A percentile compares a stretch with the other conserved stretches of the same genome.
phyloP scores from a whole-genome alignment of 1,140 invertebrate species.

The Chlorops oryzae region DNA sequence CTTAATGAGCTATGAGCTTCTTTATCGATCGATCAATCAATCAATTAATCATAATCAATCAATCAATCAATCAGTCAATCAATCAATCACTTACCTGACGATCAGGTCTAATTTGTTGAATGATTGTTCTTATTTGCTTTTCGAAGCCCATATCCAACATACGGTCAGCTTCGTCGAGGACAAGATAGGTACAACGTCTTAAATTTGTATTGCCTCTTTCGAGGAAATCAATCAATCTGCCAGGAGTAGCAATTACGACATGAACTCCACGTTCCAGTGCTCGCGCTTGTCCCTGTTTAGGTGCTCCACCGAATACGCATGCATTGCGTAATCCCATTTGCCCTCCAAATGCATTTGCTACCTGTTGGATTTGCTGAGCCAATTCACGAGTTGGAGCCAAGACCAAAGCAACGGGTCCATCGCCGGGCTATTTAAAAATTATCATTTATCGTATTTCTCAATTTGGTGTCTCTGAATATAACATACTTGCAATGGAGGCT shows the following conservation, averaged over 20 bases:
- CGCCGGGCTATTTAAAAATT: too few species aligned
- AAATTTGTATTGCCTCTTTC: slow-evolving; percentile 88
- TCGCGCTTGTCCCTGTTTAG: slow-evolving; percentile 73
- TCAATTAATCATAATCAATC: too few species aligned
- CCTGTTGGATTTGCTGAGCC: slow-evolving; percentile 95
- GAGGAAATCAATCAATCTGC: slow-evolving; percentile 91
- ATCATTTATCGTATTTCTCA: too few species aligned
- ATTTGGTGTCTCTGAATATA: slow-evolving; percentile 58
- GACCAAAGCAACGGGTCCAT: slow-evolving; percentile 88
- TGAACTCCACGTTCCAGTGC: slow-evolving; percentile 83
- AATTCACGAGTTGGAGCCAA: slow-evolving; percentile 92
- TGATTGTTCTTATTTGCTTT: slow-evolving; percentile 95
- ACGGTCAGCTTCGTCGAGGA: slow-evolving; percentile 95
- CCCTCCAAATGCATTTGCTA: slow-evolving; percentile 85
- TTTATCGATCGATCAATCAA: too few species aligned
- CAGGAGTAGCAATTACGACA: slow-evolving; percentile 91
- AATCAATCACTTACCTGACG: too few species aligned
- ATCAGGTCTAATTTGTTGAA: slow-evolving; percentile 85
- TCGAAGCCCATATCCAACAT: slow-evolving; percentile 99
- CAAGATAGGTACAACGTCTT: slow-evolving; percentile 86
- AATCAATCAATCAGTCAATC: too few species aligned
- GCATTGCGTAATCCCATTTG: slow-evolving; percentile 81
- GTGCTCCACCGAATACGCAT: slow-evolving; percentile 93
- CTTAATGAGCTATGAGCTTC: too few species aligned
- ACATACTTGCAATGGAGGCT: slow-evolving; percentile 75